Evolutionary conservation across 1,140 invertebrate genomes (phyloP).

Genomic region (Anastatus disparis): DNA sequence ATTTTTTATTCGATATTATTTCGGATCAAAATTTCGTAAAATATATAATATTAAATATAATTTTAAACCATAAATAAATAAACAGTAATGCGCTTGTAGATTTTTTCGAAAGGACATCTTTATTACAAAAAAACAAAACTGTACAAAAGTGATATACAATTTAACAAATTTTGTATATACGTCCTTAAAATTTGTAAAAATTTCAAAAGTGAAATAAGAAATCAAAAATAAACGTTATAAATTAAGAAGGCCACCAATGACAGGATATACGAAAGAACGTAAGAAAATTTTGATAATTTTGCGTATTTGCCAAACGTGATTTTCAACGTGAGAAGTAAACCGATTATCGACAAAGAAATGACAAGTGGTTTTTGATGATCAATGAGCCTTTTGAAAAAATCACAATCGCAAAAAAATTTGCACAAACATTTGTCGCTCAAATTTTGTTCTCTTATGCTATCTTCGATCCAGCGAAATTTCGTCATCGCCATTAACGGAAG

Average conservation of each 20-base stretch:
- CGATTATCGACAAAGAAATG: background rate
- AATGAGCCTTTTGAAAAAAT: background rate
- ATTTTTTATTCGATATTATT: too few relatives aligned
- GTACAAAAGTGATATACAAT: background rate
- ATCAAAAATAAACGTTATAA: background rate
- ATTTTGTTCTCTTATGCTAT: too few relatives aligned
- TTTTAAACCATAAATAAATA: too few relatives aligned
- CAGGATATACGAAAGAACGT: background rate
- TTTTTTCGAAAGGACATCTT: background rate
- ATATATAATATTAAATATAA: background rate
- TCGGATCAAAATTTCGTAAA: background rate
- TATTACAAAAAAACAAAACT: background rate
- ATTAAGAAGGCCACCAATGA: background rate
- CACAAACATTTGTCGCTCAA: too few relatives aligned
- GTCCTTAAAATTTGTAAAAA: background rate
- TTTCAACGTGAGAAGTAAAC: background rate
- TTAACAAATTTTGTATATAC: background rate
- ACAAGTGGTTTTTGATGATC: background rate
- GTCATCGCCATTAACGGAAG: too few relatives aligned
- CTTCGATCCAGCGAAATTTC: too few relatives aligned
- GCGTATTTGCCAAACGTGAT: background rate
- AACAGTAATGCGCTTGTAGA: background rate
- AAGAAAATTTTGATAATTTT: background rate
- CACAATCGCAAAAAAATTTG: background rate
- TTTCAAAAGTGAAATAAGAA: background rate